Conservation (phyloP, 2,888 invertebrate species). For the Rhyacophila evoluta region DNA sequence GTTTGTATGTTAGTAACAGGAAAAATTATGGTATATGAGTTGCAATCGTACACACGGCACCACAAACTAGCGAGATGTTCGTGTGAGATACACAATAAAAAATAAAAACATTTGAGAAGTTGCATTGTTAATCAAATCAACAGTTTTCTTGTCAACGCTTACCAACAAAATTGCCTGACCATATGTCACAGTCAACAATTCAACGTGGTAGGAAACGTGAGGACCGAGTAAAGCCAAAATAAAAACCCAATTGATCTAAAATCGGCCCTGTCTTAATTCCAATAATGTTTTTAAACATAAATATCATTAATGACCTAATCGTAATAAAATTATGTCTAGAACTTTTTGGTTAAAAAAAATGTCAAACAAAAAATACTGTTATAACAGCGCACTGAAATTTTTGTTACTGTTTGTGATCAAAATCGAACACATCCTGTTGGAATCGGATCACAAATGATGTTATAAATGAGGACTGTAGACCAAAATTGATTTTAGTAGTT, state of each 20-base stretch:
- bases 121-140: constrained; percentile 17
- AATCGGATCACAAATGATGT: too few species aligned
- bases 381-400: too few species aligned
- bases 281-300: constrained; percentile 16
- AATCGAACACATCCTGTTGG: too few species aligned
- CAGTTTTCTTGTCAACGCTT: background rate
- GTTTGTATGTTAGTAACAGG: constrained; percentile 12
- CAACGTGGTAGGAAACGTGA: background rate
- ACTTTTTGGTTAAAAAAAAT: constrained; percentile 15
- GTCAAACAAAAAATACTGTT: background rate
- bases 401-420: too few species aligned
- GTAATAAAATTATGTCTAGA: background rate
- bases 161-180: constrained; percentile 5
- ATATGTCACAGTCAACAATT: constrained; percentile 10
- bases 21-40: background rate
- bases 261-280: background rate
- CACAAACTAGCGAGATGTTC: background rate
- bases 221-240: constrained; percentile 1
- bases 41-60: background rate
- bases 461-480: too few species aligned
- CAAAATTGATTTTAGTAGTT: too few species aligned
- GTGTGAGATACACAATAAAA: background rate
- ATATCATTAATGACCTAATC: constrained; percentile 7
- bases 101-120: constrained; percentile 13
- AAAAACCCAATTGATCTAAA: constrained; percentile 9